Percentiles rank a stretch among this genome's conserved stretches.
Evolutionary conservation across 2,888 invertebrate species (phyloP).

Genomic region (Mythimna albipuncta): DNA sequence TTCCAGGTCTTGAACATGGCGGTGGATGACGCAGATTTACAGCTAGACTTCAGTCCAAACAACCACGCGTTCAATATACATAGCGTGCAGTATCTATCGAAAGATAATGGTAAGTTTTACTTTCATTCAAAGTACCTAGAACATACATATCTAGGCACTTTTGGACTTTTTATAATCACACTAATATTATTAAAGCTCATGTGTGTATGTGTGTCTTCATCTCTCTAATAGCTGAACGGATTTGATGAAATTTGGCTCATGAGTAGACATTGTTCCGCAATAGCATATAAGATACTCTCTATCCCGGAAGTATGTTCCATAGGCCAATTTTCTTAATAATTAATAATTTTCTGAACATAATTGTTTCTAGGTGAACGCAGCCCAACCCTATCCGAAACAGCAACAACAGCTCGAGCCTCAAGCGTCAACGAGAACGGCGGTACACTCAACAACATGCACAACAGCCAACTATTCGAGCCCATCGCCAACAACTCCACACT

Average conservation of each 20-base stretch:
- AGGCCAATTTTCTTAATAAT: too few relatives aligned
- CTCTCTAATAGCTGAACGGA: too few relatives aligned
- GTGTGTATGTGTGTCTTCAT: too few relatives aligned
- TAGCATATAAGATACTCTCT: too few relatives aligned
- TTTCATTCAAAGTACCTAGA: neutral
- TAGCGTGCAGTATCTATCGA: slow-evolving; percentile 97
- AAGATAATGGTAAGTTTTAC: slow-evolving; percentile 92
- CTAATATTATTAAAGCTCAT: too few relatives aligned
- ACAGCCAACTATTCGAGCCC: slow-evolving; percentile 74
- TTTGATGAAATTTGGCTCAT: too few relatives aligned
- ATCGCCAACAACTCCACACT: slow-evolving; percentile 78
- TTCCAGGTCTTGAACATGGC: slow-evolving; percentile 96
- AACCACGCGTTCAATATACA: slow-evolving; percentile 97
- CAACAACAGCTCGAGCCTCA: slow-evolving; percentile 95
- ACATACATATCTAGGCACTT: too few relatives aligned
- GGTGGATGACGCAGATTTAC: slow-evolving; percentile 96
- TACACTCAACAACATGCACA: slow-evolving; percentile 79
- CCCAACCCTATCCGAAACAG: slow-evolving; percentile 95
- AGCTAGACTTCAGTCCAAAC: slow-evolving; percentile 95
- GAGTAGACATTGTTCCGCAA: too few relatives aligned
- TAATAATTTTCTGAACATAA: too few relatives aligned
- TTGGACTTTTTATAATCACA: too few relatives aligned
- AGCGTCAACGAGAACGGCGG: slow-evolving; percentile 90
- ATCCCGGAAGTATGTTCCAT: too few relatives aligned
- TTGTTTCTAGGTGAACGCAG: slow-evolving; percentile 92